These are phyloP conservation scores for Acridotheres tristis DNA, from an alignment of 2,797 vertebrate species.

Conservation along the genomic window DNA sequence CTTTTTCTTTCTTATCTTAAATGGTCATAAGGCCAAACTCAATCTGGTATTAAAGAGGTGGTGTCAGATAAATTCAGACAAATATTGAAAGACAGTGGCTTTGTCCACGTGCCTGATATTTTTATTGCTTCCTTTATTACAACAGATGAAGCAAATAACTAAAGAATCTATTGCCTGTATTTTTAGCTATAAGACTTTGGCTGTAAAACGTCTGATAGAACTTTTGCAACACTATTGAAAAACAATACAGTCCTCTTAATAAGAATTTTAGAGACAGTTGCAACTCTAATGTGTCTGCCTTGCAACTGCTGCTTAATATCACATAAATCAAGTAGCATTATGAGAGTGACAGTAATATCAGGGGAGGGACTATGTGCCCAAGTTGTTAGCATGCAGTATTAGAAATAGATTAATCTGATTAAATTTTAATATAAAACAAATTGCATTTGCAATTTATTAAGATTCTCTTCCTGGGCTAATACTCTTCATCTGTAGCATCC, in stretches of 20 bases:
- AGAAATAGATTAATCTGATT: conserved; percentile 20
- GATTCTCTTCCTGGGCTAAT: not conserved
- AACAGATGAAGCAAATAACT: not conserved
- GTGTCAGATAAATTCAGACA: not conserved
- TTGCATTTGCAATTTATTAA: conserved; percentile 11
- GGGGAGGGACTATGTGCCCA: not conserved
- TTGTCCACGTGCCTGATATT: not conserved
- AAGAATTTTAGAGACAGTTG: not conserved
- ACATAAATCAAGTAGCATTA: not conserved
- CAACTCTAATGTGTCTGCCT: not conserved
- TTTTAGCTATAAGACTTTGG: not conserved
- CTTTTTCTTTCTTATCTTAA: not conserved
- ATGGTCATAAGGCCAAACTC: not conserved
- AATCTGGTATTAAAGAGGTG: not conserved
- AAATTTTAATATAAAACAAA: conserved; percentile 39
- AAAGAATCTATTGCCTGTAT: not conserved
- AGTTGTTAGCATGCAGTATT: not conserved
- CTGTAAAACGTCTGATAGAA: not conserved
- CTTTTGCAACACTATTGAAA: not conserved
- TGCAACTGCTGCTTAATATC: not conserved
- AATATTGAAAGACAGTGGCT: not conserved
- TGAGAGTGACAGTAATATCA: not conserved
- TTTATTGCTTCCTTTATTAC: not conserved
- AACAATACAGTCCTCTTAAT: not conserved
- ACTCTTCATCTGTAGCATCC: not conserved